phyloP scores from a whole-genome alignment of 2,113 vertebrate species.

The Tor tambroides region DNA sequence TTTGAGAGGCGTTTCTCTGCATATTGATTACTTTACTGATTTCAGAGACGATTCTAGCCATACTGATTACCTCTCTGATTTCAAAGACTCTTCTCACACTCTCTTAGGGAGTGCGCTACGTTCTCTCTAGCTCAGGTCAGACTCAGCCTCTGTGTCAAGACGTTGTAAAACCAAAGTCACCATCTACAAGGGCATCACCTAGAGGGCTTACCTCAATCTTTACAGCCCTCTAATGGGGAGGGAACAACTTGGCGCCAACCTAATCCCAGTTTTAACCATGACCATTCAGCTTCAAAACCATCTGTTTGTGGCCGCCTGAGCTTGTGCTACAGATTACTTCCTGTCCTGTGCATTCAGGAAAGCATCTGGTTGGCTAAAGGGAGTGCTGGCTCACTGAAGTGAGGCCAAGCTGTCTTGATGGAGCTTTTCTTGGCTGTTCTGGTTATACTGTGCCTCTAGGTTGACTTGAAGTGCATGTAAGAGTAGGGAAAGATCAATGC shows the following conservation, averaged over 20 bases:
- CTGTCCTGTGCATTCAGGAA: constrained; percentile 69
- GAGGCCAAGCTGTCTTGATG: constrained; percentile 73
- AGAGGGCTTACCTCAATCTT: neutral
- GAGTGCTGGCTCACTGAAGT: constrained; percentile 71
- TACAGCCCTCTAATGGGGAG: neutral
- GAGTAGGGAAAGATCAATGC: neutral
- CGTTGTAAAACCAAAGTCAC: neutral
- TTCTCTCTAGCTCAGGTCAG: neutral
- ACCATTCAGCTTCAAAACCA: constrained; percentile 78
- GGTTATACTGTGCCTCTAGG: constrained; percentile 21
- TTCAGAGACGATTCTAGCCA: neutral
- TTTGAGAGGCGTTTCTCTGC: neutral
- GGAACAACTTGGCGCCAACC: constrained; percentile 48
- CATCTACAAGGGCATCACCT: constrained; percentile 18
- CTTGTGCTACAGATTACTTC: constrained; percentile 74
- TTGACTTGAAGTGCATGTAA: constrained; percentile 8
- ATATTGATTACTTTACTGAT: constrained; percentile 9
- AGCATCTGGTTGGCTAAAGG: constrained; percentile 65
- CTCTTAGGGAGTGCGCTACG: neutral
- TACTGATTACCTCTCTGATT: constrained; percentile 22
- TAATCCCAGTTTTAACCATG: constrained; percentile 70
- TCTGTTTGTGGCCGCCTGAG: constrained; percentile 77
- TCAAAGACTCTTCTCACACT: neutral
- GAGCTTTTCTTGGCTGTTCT: no score
- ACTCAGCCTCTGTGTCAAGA: neutral